Evolutionary conservation across 2,888 invertebrate species (phyloP).

Genomic region (Philonicus albiceps): DNA sequence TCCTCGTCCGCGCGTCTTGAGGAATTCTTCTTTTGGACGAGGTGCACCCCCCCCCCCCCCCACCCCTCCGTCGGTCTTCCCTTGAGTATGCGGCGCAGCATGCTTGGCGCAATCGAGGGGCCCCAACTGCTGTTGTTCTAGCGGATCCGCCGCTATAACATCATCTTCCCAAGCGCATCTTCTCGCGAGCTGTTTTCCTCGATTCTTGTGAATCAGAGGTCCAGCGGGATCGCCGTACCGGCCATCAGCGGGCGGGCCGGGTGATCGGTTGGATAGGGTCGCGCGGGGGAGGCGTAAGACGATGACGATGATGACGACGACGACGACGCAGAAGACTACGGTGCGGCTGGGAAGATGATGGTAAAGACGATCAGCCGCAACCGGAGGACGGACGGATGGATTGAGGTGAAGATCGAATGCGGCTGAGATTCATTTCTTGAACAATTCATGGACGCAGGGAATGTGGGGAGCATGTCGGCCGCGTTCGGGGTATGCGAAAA

Average conservation of each 20-base stretch:
- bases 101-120: neutral
- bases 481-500: slow-evolving; percentile 44
- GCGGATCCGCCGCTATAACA: slow-evolving; percentile 25
- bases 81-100: neutral
- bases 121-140: slow-evolving; percentile 31
- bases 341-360: neutral
- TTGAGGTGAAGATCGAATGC: slow-evolving; percentile 33
- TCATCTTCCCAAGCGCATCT: slow-evolving; percentile 37
- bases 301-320: neutral
- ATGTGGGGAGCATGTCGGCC: slow-evolving; percentile 44
- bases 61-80: too few species aligned
- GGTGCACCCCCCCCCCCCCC: too few species aligned
- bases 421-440: slow-evolving; percentile 29
- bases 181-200: neutral
- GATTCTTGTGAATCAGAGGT: slow-evolving; percentile 26
- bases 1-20: neutral
- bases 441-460: slow-evolving; percentile 15
- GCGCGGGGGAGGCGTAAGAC: neutral
- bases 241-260: neutral
- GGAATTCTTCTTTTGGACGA: neutral
- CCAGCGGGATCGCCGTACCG: neutral
- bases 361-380: neutral
- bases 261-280: neutral
- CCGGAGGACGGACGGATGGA: neutral
- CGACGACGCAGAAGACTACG: neutral